Evolutionary conservation across 1,140 invertebrate genomes (phyloP).

Genomic region (Solen grandis): DNA sequence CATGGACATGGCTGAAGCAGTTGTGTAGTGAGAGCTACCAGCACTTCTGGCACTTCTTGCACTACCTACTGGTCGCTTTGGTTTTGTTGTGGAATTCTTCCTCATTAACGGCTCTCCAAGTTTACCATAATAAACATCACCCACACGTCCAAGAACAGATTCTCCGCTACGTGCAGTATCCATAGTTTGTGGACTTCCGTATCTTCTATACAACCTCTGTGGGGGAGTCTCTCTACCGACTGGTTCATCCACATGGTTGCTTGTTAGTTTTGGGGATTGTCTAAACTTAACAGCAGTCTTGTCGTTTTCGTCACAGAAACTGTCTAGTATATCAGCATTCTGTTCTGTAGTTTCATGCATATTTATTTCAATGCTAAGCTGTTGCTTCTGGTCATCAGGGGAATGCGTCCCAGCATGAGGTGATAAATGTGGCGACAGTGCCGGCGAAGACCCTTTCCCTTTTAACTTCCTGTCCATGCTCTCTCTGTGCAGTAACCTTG

Average conservation of each 20-base stretch:
- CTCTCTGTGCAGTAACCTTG: constrained; percentile 42
- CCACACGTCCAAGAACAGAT: not conserved
- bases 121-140: not conserved
- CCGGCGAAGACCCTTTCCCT: constrained; percentile 5
- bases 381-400: constrained; percentile 11
- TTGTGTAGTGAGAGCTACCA: constrained; percentile 54
- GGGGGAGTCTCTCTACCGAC: constrained; percentile 37
- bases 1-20: constrained; percentile 36
- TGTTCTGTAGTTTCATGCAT: not conserved
- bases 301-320: constrained; percentile 58
- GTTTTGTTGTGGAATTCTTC: constrained; percentile 14
- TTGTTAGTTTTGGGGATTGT: not conserved
- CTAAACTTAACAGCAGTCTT: constrained; percentile 43
- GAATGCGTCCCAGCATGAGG: not conserved
- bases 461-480: constrained; percentile 47
- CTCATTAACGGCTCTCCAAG: not conserved
- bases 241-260: not conserved
- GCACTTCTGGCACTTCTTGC: constrained; percentile 57
- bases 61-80: constrained; percentile 47
- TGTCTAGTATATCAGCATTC: constrained; percentile 48
- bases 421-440: not conserved
- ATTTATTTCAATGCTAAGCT: not conserved
- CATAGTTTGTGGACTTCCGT: constrained; percentile 52
- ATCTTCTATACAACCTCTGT: constrained; percentile 60
- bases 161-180: constrained; percentile 8